Conservation (phyloP, 1,140 invertebrate species). For the Hylaeus anthracinus region DNA sequence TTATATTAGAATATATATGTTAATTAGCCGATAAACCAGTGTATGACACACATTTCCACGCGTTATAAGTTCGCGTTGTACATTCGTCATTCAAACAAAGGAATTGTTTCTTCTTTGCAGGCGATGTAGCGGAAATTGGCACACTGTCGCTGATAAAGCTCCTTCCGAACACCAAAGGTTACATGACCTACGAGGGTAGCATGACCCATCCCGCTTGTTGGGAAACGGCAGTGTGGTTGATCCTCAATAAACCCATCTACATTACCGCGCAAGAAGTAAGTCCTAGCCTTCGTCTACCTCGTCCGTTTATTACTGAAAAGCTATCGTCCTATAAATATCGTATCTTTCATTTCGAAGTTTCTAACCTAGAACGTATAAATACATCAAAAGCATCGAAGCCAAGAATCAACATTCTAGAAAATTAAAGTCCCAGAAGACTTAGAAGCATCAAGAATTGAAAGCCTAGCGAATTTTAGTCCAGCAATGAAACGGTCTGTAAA, state of each 20-base stretch:
- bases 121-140: constrained; percentile 88
- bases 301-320: constrained; percentile 5
- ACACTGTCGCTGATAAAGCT: constrained; percentile 91
- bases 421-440: no score
- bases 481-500: no score
- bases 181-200: constrained; percentile 99
- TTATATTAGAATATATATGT: no score
- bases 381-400: no score
- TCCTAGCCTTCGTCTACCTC: constrained; percentile 16
- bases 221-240: constrained; percentile 96
- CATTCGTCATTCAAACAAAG: constrained; percentile 2
- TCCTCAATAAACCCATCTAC: constrained; percentile 98
- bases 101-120: constrained; percentile 78
- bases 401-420: no score
- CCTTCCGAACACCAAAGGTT: constrained; percentile 93
- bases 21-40: no score
- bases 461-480: no score
- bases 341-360: no score
- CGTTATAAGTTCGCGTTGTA: not conserved
- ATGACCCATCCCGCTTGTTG: constrained; percentile 96
- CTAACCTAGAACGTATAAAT: no score
- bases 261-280: constrained; percentile 94
- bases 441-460: no score
- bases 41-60: no score
- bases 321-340: no score